Percentiles rank a stretch among this genome's conserved stretches.
Evolutionary conservation across 1,140 invertebrate species (phyloP).

Genomic region (Brachionus rubens): DNA sequence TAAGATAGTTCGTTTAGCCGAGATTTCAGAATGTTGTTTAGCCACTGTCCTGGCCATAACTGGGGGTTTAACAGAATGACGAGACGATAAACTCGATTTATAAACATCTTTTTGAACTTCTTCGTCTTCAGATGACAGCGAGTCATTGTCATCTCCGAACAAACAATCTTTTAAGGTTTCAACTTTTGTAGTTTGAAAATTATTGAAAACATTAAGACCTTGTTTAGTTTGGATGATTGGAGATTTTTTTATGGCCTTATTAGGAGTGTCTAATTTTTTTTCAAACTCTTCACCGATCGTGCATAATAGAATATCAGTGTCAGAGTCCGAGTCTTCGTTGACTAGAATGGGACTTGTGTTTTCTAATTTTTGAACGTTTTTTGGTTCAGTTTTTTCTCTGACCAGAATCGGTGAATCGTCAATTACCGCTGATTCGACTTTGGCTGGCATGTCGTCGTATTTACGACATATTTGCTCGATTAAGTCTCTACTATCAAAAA

Average conservation of each 20-base stretch:
- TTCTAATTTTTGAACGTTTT: not conserved
- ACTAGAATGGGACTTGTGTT: not conserved
- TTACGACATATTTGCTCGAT: constrained; percentile 32
- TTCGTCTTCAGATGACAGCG: not conserved
- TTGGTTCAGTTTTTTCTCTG: not conserved
- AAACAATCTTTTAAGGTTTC: not conserved
- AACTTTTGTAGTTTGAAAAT: not conserved
- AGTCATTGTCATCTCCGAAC: not conserved
- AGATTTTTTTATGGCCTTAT: not conserved
- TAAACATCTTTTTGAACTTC: not conserved
- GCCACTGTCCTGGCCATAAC: not conserved
- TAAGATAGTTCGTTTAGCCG: too few species aligned
- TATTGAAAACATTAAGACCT: not conserved
- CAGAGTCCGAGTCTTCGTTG: not conserved
- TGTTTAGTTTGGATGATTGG: not conserved
- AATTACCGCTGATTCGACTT: not conserved
- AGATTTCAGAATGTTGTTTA: too few species aligned
- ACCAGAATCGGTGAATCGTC: constrained; percentile 1
- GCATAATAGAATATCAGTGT: not conserved
- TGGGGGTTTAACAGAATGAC: not conserved
- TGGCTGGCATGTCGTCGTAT: not conserved
- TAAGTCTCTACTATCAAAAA: not conserved
- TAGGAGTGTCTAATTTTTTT: not conserved
- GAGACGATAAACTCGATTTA: not conserved
- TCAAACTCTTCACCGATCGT: not conserved